Evolutionary conservation across 2,113 vertebrate species (phyloP), one percentile per base, ranked within the genome.

Genomic region (Tyto alba): DNA sequence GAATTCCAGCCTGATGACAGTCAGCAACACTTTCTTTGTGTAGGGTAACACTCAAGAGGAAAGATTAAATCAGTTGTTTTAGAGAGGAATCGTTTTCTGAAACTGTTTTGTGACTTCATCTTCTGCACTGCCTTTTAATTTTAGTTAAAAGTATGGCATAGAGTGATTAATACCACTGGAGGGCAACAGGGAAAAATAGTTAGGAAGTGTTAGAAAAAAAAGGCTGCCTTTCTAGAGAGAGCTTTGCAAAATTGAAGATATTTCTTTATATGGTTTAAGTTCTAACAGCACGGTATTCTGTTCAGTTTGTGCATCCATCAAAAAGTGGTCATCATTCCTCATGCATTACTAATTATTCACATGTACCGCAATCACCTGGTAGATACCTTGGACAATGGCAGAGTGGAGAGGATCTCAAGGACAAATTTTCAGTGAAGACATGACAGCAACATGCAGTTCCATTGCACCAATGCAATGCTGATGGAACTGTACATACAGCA

Each of bases 141-240:
- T 60, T 60, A 41, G 22, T 56, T 89, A 60, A 79, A 92, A 86
- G 32, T 36, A 38, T 11, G 18, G 14, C 17, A 78, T 14, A 30
- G 4, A 41, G 16, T 57, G 30, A 48, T 43, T 59, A 68, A 74
- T 50, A 74, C 10, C 10, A 36, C 47, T 40, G 60, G 26, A 71
- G 19, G 2, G 5, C 8, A 38, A 55, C 1, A 2, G 11, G 45
- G 11, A 16, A 38, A 50, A 64, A 57, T 4, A 3, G 16, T 34
- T 72, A 63, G 16, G 19, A 92, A 67, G 7, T 53, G 16, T 57
- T 62, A 53, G n/a, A 41, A 38, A 40, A 30, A 69, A 62, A 26
- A 43, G 7, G 9, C 15, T 52, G 10, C 11, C 27, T 10, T 63
- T 69, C 25, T 57, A 47, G 43, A 34, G 9, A 68, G 23, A 66